Evolutionary conservation across 2,888 invertebrate species (phyloP), one percentile per base, ranked within the genome.

Genomic region (Napeogenes sylphis): DNA sequence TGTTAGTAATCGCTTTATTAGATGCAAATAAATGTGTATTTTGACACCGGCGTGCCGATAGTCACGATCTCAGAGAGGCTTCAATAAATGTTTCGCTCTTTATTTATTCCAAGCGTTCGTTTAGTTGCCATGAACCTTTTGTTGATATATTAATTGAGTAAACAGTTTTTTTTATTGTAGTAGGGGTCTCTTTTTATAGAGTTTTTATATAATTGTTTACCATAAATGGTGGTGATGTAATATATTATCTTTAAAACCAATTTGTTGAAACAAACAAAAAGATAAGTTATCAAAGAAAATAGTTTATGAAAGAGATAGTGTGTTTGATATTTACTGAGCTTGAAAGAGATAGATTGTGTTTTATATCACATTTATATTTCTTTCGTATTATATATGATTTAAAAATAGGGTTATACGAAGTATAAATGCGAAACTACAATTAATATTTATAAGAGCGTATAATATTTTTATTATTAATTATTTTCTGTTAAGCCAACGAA

Each of bases 1-100:
- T 80, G 80, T 81, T 85, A 67, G 77, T 71, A 87, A 88, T 87
- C 73, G 74, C 80, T 81, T 79, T 80, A 82, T 87, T 84, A 78
- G 72, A 82, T 82, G 81, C 74, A 74, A 82, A 82, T 82, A 78
- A 76, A 80, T 82, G 78, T 74, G 73, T 64, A 72, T 75, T 79
- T 79, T 75, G 76, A 77, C 73, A 74, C 71, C 71, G 70, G 68
- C 66, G 70, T 68, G 67, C 57, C 42, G 53, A 61, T 61, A 67
- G 74, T 73, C 70, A 78, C 75, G 76, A 69, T 65, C 62, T 54
- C 62, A 55, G 42, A 45, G 10, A 46, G 21, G 21, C 61, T 30
- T 58, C 62, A 65, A 66, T 68, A 58, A 57, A 51, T 51, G 8
- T 30, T 51, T 14, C 21, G 4, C 2, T 42, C 14, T 14, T 30